Base-by-base conservation (phyloP, 1,140 invertebrate genomes). In the Philopotamus ludificatus region DNA sequence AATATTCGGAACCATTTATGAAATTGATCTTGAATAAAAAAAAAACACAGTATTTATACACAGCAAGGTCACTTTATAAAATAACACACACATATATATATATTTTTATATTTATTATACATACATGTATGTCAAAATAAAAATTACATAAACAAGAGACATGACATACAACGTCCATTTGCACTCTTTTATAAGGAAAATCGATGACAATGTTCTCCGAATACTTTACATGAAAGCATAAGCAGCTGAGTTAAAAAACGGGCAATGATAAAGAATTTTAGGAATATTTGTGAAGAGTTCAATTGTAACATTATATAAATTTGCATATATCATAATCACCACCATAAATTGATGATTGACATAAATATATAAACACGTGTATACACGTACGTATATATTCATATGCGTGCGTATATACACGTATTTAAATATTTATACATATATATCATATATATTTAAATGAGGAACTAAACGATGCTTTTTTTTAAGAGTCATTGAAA, bases 11-110 rank as follows among this genome's bases (percentile, higher is more conserved):
- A n/a, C n/a, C n/a, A n/a, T n/a, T n/a, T n/a, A n/a, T n/a, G n/a
- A n/a, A n/a, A n/a, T n/a, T n/a, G n/a, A n/a, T n/a, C n/a, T n/a
- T n/a, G n/a, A 62, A 62, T 57, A 62, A 68, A 57, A 63, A 63
- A 66, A 69, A 55, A 66, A 69, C 67, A 66, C 63, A 66, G 63
- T 69, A 63, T 63, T 66, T 51, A 66, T 69, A 69, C 67, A 68
- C 65, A 68, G 67, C 67, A 68, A 68, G 67, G 67, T 68, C 67
- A 68, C 67, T 68, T 68, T 61, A 65, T 65, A 68, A 68, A 68
- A 68, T 68, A 68, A 68, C 66, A 64, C 64, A 68, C 64, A 50
- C 34, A 63, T 68, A 53, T 60, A 54, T 68, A 68, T 68, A 47
- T 59, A 65, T 62, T 65, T n/a, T n/a, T n/a, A n/a, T n/a, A n/a